Evolutionary conservation across 2,888 invertebrate genomes (phyloP), one percentile per base, ranked within the genome.

Genomic region (Diadegma fenestrale): DNA sequence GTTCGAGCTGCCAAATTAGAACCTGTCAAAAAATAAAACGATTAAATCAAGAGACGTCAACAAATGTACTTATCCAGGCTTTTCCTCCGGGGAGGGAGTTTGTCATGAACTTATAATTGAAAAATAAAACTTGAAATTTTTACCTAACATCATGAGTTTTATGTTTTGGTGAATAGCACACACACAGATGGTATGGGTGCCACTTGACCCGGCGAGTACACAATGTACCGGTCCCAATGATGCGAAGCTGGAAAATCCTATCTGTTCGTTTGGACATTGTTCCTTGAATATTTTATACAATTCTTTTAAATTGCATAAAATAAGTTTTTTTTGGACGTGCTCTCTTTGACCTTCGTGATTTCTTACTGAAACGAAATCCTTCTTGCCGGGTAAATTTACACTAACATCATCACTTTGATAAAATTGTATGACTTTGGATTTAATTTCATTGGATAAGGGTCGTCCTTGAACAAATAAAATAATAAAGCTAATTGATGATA

Each of bases 221-320:
- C 66, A 66, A 7, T 77, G 48, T 12, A 1, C 10, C 2, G 77
- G 77, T 0, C 66, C 7, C 10, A 77, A 54, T 14, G 77, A 58
- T 8, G 51, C 77, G 22, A 77, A 66, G 12, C 17, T 54, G 19
- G 77, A 77, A 51, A 77, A 77, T 6, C 51, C 77, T 22, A 77
- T 30, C 14, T 17, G 30, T 2, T 76, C 48, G 6, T 19, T 14
- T n/a, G 64, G 48, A 43, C 33, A 6, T 64, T n/a, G 14, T 64
- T 76, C 66, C 22, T 33, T 33, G 6, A 78, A 78, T 14, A 12
- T 8, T 69, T 54, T 3, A 43, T 69, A 69, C 8, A 78, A 33
- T 51, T 80, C 64, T 66, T 72, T 63, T 6, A 80, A 64, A 63
- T 72, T 80, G 5, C 14, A 80, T 14, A 80, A 37, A 48, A 72